Evolutionary conservation across 1,140 invertebrate genomes (phyloP), one percentile per base, ranked within the genome.

Genomic region (Cheumatopsyche charites): DNA sequence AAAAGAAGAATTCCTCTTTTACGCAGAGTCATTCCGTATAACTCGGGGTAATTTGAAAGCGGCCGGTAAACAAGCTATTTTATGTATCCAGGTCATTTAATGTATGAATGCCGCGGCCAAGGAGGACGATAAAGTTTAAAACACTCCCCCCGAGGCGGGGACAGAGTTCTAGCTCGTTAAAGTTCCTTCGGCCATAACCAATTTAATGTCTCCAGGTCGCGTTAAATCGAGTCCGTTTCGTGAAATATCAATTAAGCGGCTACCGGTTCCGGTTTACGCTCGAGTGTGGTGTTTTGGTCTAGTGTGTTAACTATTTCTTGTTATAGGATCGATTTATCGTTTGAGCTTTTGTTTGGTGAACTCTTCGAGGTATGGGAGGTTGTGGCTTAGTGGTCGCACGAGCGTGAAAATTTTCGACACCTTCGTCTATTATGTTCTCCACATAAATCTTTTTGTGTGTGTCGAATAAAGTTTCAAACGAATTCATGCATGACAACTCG

Each of bases 31-130:
- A 66, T 66, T 66, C 41, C 63, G 63, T 19, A 65, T n/a, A 9
- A 9, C 9, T 36, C 29, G 3, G 29, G 63, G 63, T 66, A 66
- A 66, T 66, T 66, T 66, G 63, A 47, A 41, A 19, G 43, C 13
- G 23, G 63, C 15, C 63, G 63, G 63, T 66, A 66, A 66, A 66
- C 63, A 66, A 66, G 36, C 63, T 47, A 66, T 66, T 66, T 66
- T 66, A 66, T 66, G 63, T 66, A 66, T 66, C 41, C 63, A 66
- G 63, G 63, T 66, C 63, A 66, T 66, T 66, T 66, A 66, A 66
- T 66, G 21, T 66, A 66, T 66, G 63, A 66, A 62, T 25, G 43
- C 21, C 17, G 62, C 17, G 61, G 61, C 19, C 61, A 23, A 17
- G 15, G 15, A 26, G 55, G 13, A 58, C 55, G 42, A 66, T 66